Conservation (phyloP, 92 coral and sea anemone genomes). For the Diadumene lineata region DNA sequence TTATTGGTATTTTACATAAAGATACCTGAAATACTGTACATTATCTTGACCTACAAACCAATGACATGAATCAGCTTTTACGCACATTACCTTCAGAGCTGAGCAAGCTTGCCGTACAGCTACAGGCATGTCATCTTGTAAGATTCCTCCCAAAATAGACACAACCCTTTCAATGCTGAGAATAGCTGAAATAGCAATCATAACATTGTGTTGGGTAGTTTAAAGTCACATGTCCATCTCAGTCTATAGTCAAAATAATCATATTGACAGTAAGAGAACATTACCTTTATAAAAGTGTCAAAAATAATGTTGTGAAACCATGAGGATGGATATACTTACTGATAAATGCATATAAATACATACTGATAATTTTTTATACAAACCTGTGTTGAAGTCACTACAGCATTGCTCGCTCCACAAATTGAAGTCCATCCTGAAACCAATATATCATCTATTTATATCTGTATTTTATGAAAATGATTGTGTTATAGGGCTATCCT, state of each 20-base stretch:
- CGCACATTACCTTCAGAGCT: slow-evolving; percentile 69
- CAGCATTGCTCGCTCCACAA: slow-evolving; percentile 79
- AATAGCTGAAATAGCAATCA: slow-evolving; percentile 43
- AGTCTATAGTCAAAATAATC: too few relatives aligned
- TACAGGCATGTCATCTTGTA: slow-evolving; percentile 87
- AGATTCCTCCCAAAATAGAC: slow-evolving; percentile 64
- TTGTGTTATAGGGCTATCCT: too few relatives aligned
- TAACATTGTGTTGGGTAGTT: not conserved
- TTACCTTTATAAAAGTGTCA: too few relatives aligned
- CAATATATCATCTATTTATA: not conserved
- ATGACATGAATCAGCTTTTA: too few relatives aligned
- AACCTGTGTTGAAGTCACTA: slow-evolving; percentile 46
- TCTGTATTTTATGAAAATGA: too few relatives aligned
- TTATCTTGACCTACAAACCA: too few relatives aligned
- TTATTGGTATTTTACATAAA: not conserved
- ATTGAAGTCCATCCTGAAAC: slow-evolving; percentile 71
- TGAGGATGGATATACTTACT: too few relatives aligned
- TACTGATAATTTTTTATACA: not conserved
- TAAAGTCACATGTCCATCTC: too few relatives aligned
- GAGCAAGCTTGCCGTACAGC: slow-evolving; percentile 87
- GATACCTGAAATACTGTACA: too few relatives aligned
- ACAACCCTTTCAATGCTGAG: slow-evolving; percentile 70
- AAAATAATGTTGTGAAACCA: too few relatives aligned
- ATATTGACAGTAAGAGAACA: too few relatives aligned
- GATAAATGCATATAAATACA: not conserved